Base-by-base conservation (phyloP, 1,140 invertebrate species). In the Chionoecetes opilio region DNA sequence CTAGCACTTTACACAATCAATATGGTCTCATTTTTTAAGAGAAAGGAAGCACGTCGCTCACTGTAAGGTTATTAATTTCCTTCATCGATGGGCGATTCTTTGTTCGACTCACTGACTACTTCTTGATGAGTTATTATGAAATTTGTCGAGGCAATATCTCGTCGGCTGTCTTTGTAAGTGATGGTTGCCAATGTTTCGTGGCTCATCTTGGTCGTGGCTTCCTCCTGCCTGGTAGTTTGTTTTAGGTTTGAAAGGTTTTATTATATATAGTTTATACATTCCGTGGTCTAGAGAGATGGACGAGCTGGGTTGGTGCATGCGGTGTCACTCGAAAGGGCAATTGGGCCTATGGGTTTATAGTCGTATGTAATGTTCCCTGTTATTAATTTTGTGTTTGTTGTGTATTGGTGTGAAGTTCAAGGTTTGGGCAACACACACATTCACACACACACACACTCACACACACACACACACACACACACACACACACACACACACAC, bases 381-480 rank as follows among this genome's bases (percentile, higher is more conserved):
- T 75, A 26, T 75, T 75, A 75, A 6, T 17, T 6, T 0, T 75
- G 5, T 26, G 63, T 75, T 26, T n/a, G 26, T 26, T n/a, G 21
- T 75, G 63, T 26, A n/a, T 75, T 75, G 63, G n/a, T 75, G 63
- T 75, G 63, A 75, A 75, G 63, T 75, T n/a, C 63, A 75, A 75
- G 63, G 63, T 26, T 75, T n/a, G n/a, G 5, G 5, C 5, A 46
- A 14, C 5, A 46, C 41, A 46, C 41, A 46, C 41, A 46, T 14
- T 8, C 41, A 46, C 41, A 46, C 41, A 46, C 41, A 46, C 41
- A 46, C 41, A 46, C 41, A 46, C 41, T n/a, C 63, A 75, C 63
- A 75, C 63, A 75, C 21, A 75, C 9, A 63, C 53, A 26, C 38
- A 26, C 53, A 21, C 9, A 21, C 9, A 21, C 63, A 75, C n/a